These are phyloP conservation scores for Temnothorax curvispinosus DNA, from an alignment of 1,140 invertebrate species.

Conservation along the genomic window DNA sequence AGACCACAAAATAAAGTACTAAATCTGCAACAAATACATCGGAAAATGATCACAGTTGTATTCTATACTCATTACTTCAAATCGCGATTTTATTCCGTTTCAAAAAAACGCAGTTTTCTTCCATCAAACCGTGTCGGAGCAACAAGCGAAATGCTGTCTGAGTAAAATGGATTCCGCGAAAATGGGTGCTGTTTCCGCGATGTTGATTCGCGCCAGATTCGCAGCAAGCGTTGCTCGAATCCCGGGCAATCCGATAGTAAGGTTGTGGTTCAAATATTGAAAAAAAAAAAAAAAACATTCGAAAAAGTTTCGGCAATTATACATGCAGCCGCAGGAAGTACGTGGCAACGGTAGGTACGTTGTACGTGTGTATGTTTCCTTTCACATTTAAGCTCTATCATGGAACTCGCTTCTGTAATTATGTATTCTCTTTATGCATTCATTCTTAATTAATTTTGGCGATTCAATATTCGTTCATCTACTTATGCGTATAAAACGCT, in stretches of 20 bases:
- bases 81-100: background rate
- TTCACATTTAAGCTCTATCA: background rate
- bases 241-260: background rate
- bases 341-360: background rate
- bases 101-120: conserved; percentile 57
- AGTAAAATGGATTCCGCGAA: conserved; percentile 58
- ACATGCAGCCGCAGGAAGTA: conserved; percentile 8
- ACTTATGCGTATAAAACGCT: background rate
- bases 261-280: background rate
- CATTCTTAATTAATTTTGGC: background rate
- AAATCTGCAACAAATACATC: background rate
- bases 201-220: conserved; percentile 43
- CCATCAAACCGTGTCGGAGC: conserved; percentile 22
- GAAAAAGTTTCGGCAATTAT: conserved; percentile 41
- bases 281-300: conserved; percentile 9
- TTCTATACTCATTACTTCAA: background rate
- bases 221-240: background rate
- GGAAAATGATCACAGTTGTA: background rate
- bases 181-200: conserved; percentile 37
- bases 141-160: conserved; percentile 56
- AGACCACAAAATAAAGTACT: background rate
- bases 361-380: background rate
- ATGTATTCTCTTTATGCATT: background rate
- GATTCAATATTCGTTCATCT: background rate
- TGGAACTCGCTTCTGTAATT: background rate